These are phyloP conservation scores for Denticeps clupeoides DNA, from an alignment of 2,797 vertebrate genomes.

Conservation along the genomic window DNA sequence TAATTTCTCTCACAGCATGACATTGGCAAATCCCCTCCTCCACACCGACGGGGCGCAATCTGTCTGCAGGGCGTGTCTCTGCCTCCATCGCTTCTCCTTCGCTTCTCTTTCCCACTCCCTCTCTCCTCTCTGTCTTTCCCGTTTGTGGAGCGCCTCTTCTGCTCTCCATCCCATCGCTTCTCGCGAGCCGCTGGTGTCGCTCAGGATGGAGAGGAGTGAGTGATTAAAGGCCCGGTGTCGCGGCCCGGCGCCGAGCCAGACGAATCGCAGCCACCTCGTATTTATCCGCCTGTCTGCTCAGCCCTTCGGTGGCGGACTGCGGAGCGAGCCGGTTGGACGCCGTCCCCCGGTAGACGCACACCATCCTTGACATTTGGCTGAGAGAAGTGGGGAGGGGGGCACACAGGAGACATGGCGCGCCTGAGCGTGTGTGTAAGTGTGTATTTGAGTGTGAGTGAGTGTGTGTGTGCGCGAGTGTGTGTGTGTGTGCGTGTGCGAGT, in stretches of 20 bases:
- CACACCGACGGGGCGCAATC: slow-evolving; percentile 44
- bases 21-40: slow-evolving; percentile 38
- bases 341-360: slow-evolving; percentile 26
- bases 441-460: slow-evolving; percentile 6
- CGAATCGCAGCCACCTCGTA: slow-evolving; percentile 41
- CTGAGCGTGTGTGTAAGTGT: slow-evolving; percentile 6
- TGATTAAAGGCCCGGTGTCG: slow-evolving; percentile 58
- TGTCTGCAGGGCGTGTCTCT: slow-evolving; percentile 53
- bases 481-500: not conserved
- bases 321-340: not conserved
- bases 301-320: slow-evolving; percentile 38
- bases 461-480: slow-evolving; percentile 28
- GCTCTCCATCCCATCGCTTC: too few species aligned
- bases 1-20: slow-evolving; percentile 36
- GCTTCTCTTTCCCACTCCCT: not conserved
- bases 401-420: slow-evolving; percentile 24
- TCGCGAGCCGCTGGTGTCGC: not conserved
- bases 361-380: slow-evolving; percentile 56
- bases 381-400: slow-evolving; percentile 24
- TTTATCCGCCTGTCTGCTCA: slow-evolving; percentile 53
- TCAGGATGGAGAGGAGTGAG: slow-evolving; percentile 10
- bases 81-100: too few species aligned
- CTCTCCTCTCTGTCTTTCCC: not conserved
- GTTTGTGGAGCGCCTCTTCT: not conserved
- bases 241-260: slow-evolving; percentile 48